These are phyloP conservation scores for Ischnus inquisitorius DNA, from an alignment of 2,888 invertebrate genomes.

Conservation along the genomic window DNA sequence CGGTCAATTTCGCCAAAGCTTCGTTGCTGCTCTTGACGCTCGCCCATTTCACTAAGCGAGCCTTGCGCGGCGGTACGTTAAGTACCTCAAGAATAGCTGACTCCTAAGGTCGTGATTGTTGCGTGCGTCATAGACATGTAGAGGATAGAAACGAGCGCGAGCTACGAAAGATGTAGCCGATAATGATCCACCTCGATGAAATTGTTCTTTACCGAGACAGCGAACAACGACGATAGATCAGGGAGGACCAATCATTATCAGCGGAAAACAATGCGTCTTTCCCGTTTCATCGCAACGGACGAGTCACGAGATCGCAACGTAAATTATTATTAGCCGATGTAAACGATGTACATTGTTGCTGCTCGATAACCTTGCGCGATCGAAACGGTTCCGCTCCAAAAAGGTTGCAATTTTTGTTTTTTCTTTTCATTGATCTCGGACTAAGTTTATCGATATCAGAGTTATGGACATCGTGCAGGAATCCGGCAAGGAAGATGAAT, in stretches of 20 bases:
- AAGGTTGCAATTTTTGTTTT: constrained; percentile 11
- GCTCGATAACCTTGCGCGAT: constrained; percentile 37
- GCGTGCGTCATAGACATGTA: constrained; percentile 41
- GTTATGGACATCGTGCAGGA: constrained; percentile 33
- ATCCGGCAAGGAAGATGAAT: no score
- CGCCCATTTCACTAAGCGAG: neutral
- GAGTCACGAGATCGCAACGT: constrained; percentile 45
- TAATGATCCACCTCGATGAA: constrained; percentile 57
- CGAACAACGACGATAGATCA: constrained; percentile 19
- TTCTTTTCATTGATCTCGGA: constrained; percentile 27
- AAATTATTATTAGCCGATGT: constrained; percentile 41
- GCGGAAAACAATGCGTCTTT: constrained; percentile 39
- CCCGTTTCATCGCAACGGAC: constrained; percentile 17
- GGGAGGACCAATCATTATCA: constrained; percentile 26
- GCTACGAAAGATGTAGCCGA: constrained; percentile 47
- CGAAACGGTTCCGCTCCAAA: constrained; percentile 54
- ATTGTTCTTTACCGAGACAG: constrained; percentile 31
- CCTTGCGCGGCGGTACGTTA: neutral
- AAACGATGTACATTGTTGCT: neutral
- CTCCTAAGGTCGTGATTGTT: constrained; percentile 12
- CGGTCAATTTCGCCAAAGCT: constrained; percentile 54
- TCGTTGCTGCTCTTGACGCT: neutral
- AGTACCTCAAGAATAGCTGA: constrained; percentile 25
- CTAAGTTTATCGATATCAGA: constrained; percentile 11
- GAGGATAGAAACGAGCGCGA: constrained; percentile 21